A percentile compares a stretch with the other conserved stretches of the same genome.
Evolutionary conservation across 1,140 invertebrate species (phyloP).

Genomic region (Hetaerina americana): DNA sequence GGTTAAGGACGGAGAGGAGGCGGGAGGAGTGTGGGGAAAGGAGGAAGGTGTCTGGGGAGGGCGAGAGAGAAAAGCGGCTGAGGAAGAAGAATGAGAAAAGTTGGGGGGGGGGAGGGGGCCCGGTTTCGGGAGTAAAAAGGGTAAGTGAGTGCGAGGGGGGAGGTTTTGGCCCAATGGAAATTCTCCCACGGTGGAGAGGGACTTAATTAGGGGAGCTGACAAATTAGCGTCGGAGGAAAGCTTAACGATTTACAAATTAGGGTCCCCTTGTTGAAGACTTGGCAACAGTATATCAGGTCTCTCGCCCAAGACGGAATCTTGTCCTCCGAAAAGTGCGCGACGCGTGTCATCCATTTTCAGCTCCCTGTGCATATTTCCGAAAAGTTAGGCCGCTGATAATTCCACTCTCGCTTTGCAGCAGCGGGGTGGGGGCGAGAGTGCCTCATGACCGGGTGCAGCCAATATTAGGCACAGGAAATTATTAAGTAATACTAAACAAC

Average conservation of each 20-base stretch:
- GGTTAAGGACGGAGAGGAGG: background rate
- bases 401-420: no score
- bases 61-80: background rate
- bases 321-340: no score
- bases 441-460: no score
- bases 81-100: background rate
- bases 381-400: no score
- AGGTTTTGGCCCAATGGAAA: background rate
- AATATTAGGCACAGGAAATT: no score
- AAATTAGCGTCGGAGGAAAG: background rate
- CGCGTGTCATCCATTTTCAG: no score
- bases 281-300: background rate
- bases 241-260: background rate
- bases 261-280: background rate
- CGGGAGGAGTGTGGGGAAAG: background rate
- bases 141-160: background rate
- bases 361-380: no score
- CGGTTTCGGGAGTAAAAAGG: no score
- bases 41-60: background rate
- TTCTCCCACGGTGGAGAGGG: background rate
- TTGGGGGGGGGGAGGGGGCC: background rate
- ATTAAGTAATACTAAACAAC: no score
- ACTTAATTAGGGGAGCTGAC: background rate
- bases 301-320: no score
- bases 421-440: no score